Percentiles rank a stretch among this genome's conserved stretches.
phyloP scores from a whole-genome alignment of 2,888 invertebrate genomes.

The Nyleta sp. region DNA sequence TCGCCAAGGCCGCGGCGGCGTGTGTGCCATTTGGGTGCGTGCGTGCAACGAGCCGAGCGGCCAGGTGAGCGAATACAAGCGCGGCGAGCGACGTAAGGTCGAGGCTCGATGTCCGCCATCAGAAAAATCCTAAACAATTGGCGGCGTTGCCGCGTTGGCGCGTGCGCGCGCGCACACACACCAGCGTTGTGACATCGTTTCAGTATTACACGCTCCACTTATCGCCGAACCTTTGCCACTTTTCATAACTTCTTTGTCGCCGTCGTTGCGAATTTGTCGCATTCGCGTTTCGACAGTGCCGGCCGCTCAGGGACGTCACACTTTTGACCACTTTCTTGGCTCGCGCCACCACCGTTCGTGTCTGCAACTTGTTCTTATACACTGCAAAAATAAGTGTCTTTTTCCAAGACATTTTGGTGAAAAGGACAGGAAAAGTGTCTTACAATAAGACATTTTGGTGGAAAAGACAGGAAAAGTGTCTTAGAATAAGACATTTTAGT shows the following conservation, averaged over 20 bases:
- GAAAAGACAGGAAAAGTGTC: too few species aligned
- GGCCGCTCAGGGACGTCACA: slow-evolving; percentile 22
- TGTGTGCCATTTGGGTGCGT: slow-evolving; percentile 59
- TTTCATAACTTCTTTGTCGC: slow-evolving; percentile 61
- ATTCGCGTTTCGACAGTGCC: slow-evolving; percentile 8
- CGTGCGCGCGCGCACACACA: slow-evolving; percentile 67
- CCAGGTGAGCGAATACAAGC: slow-evolving; percentile 62
- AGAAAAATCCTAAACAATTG: slow-evolving; percentile 78
- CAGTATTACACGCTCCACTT: slow-evolving; percentile 77
- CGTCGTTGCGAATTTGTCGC: slow-evolving; percentile 45
- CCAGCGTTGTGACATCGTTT: slow-evolving; percentile 72
- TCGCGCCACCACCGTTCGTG: too few species aligned
- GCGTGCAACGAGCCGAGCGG: slow-evolving; percentile 36
- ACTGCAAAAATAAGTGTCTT: too few species aligned
- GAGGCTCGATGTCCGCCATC: slow-evolving; percentile 68
- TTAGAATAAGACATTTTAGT: too few species aligned
- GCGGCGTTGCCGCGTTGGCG: slow-evolving; percentile 74
- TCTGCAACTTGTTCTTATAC: too few species aligned
- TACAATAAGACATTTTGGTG: too few species aligned
- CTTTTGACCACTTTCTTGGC: slow-evolving; percentile 9
- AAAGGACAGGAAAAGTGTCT: too few species aligned
- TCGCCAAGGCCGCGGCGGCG: slow-evolving; percentile 54
- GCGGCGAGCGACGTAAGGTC: slow-evolving; percentile 58
- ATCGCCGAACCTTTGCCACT: slow-evolving; percentile 69
- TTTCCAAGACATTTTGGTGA: too few species aligned